A percentile compares a stretch with the other conserved stretches of the same genome.
Conservation (phyloP, 2,797 vertebrate species). For the Acanthurus tractus region DNA sequence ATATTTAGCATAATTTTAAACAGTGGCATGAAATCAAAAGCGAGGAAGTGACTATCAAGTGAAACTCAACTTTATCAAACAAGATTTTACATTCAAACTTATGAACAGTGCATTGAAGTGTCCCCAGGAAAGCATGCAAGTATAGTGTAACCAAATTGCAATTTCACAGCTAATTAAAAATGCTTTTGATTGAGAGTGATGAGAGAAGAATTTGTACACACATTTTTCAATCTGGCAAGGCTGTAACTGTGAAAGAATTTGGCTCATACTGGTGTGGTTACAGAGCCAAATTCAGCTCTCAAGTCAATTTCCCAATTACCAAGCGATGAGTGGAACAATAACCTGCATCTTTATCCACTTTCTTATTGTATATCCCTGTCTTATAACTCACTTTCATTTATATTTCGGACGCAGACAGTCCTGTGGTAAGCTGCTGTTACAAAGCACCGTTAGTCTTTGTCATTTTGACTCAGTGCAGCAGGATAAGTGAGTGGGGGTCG, state of each 20-base stretch:
- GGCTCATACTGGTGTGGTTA: slow-evolving; percentile 26
- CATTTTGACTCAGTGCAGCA: slow-evolving; percentile 44
- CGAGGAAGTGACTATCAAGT: not conserved
- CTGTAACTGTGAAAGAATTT: slow-evolving; percentile 26
- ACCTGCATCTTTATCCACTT: slow-evolving; percentile 21
- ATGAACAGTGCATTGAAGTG: slow-evolving; percentile 18
- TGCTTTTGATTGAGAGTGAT: slow-evolving; percentile 18
- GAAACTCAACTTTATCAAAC: not conserved
- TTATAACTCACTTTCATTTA: slow-evolving; percentile 20
- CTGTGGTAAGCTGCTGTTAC: slow-evolving; percentile 29
- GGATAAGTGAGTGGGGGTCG: slow-evolving; percentile 49
- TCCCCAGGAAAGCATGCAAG: slow-evolving; percentile 25
- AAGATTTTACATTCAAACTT: slow-evolving; percentile 19
- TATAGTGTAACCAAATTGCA: slow-evolving; percentile 14
- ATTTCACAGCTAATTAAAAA: slow-evolving; percentile 54
- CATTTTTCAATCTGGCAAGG: slow-evolving; percentile 38
- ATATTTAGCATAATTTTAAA: not conserved
- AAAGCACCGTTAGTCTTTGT: slow-evolving; percentile 32
- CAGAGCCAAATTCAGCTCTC: slow-evolving; percentile 43
- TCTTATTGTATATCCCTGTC: not conserved
- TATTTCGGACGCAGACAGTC: slow-evolving; percentile 13
- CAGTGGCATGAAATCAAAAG: slow-evolving; percentile 2
- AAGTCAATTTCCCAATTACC: slow-evolving; percentile 33
- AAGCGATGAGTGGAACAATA: slow-evolving; percentile 21
- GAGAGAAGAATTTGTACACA: slow-evolving; percentile 28